These are phyloP conservation scores for Drosophila greeni DNA, from an alignment of 2,888 invertebrate species.

Conservation along the genomic window DNA sequence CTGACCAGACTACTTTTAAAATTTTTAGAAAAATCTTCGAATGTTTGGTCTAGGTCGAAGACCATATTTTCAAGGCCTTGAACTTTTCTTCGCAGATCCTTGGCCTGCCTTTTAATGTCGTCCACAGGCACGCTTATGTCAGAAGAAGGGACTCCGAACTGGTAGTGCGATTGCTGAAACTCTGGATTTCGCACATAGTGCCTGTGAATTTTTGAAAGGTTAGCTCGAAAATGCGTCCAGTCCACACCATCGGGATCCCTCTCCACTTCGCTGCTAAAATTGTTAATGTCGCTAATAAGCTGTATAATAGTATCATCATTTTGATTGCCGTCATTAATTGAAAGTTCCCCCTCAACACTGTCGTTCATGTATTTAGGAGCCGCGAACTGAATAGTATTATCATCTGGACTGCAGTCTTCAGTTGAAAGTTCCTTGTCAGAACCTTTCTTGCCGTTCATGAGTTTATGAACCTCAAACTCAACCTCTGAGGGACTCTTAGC, in stretches of 20 bases:
- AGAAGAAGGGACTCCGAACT: background rate
- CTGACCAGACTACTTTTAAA: slow-evolving; percentile 13
- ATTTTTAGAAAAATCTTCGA: slow-evolving; percentile 28
- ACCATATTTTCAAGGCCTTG: slow-evolving; percentile 31
- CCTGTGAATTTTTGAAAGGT: slow-evolving; percentile 43
- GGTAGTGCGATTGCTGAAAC: background rate
- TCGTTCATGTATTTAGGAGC: background rate
- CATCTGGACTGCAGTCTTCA: background rate
- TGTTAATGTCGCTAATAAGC: slow-evolving; percentile 9
- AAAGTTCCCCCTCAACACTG: background rate
- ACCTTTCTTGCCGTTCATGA: background rate
- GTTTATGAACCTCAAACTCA: background rate
- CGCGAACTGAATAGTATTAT: background rate
- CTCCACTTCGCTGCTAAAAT: slow-evolving; percentile 38
- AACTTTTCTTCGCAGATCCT: slow-evolving; percentile 1
- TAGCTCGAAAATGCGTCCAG: slow-evolving; percentile 45
- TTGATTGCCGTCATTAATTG: background rate
- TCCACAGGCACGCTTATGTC: background rate
- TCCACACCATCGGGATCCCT: slow-evolving; percentile 17
- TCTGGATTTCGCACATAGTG: slow-evolving; percentile 21
- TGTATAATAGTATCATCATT: background rate
- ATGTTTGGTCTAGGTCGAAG: slow-evolving; percentile 19
- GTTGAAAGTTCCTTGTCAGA: background rate
- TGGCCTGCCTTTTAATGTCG: background rate
- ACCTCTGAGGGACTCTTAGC: too few relatives aligned